These are phyloP conservation scores for Trissolcus brochymenae DNA, from an alignment of 2,888 invertebrate species.

Conservation along the genomic window DNA sequence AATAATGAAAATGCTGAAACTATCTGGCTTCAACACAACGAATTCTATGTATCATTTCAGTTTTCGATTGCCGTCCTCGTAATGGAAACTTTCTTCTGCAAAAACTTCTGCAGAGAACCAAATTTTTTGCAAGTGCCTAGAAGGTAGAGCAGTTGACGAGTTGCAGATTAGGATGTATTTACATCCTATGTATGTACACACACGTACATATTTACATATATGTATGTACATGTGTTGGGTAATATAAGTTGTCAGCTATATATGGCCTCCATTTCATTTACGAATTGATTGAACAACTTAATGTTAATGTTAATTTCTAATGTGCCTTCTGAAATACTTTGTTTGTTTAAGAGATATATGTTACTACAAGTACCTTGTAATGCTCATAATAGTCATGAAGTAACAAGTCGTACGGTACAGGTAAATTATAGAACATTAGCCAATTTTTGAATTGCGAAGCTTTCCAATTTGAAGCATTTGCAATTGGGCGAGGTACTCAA, in stretches of 20 bases:
- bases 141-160: too few species aligned
- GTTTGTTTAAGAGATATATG: not conserved
- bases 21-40: too few species aligned
- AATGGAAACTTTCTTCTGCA: too few species aligned
- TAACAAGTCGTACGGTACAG: not conserved
- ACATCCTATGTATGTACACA: too few species aligned
- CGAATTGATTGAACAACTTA: not conserved
- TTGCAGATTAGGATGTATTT: too few species aligned
- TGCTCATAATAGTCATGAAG: not conserved
- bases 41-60: too few species aligned
- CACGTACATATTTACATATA: too few species aligned
- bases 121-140: too few species aligned
- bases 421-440: not conserved
- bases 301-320: not conserved
- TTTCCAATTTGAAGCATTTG: not conserved
- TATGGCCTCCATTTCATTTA: not conserved
- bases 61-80: too few species aligned
- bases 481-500: not conserved
- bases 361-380: not conserved
- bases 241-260: not conserved
- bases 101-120: too few species aligned
- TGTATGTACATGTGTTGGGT: too few species aligned
- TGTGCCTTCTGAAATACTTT: not conserved
- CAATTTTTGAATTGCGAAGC: not conserved
- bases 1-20: too few species aligned